Evolutionary conservation across 2,113 vertebrate species (phyloP).

Genomic region (Ibidorhyncha struthersii): DNA sequence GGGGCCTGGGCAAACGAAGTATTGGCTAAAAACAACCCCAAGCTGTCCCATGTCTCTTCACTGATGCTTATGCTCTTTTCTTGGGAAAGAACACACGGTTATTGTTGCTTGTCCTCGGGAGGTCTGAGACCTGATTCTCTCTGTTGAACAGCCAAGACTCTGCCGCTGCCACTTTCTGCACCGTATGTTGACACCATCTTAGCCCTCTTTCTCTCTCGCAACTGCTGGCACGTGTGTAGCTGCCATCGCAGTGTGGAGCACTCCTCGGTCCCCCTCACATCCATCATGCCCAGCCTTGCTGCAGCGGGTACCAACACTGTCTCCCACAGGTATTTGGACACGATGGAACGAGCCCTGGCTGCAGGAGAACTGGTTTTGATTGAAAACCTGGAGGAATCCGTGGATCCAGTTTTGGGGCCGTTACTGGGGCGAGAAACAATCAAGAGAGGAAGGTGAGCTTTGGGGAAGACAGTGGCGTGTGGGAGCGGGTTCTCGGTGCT

Average conservation of each 20-base stretch:
- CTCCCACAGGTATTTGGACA: slow-evolving; percentile 85
- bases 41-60: not conserved
- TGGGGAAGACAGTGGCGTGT: not conserved
- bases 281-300: not conserved
- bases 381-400: slow-evolving; percentile 89
- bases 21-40: not conserved
- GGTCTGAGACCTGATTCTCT: not conserved
- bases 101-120: not conserved
- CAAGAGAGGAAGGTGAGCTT: slow-evolving; percentile 91
- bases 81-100: not conserved
- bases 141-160: not conserved
- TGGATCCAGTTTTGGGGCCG: slow-evolving; percentile 92
- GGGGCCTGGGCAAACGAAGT: not conserved
- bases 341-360: slow-evolving; percentile 84
- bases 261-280: not conserved
- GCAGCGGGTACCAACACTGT: not conserved
- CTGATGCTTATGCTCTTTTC: not conserved
- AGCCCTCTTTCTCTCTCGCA: not conserved
- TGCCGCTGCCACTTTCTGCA: not conserved
- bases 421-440: slow-evolving; percentile 92
- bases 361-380: slow-evolving; percentile 88
- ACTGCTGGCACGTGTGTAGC: not conserved
- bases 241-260: rapidly evolving
- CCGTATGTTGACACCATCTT: not conserved
- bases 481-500: not conserved